Percentiles rank a stretch among this genome's conserved stretches.
These are phyloP conservation scores for Chroicocephalus ridibundus DNA, from an alignment of 2,113 vertebrate species.

Conservation along the genomic window DNA sequence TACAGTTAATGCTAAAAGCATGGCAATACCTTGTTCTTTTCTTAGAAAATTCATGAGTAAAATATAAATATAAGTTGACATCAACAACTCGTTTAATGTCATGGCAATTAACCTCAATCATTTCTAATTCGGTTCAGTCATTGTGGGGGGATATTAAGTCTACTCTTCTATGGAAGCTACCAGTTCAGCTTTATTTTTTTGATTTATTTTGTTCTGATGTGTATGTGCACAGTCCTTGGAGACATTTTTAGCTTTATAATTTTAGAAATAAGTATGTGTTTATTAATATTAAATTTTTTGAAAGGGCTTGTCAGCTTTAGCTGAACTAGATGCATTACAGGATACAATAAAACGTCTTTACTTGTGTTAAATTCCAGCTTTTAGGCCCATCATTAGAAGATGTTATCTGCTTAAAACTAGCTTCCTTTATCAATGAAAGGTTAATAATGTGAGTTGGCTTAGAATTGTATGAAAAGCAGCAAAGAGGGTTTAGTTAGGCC, in stretches of 20 bases:
- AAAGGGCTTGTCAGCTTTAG: not conserved
- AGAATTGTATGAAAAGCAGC: not conserved
- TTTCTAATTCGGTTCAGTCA: not conserved
- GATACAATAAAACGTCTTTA: not conserved
- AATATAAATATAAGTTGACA: constrained; percentile 3
- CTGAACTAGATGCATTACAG: not conserved
- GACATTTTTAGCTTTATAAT: not conserved
- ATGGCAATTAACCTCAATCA: constrained; percentile 17
- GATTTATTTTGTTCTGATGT: not conserved
- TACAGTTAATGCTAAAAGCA: not conserved
- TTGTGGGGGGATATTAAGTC: not conserved
- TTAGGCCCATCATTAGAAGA: constrained; percentile 1
- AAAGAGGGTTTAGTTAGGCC: not conserved
- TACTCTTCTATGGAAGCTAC: not conserved
- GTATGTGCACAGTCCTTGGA: not conserved
- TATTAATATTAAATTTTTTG: not conserved
- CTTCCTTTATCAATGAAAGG: not conserved
- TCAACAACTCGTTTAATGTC: not conserved
- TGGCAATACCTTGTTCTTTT: not conserved
- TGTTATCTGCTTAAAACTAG: not conserved
- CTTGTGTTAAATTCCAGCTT: not conserved
- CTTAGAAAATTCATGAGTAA: not conserved
- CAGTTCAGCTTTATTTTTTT: not conserved
- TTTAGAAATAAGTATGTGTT: not conserved
- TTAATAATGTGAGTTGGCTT: constrained; percentile 6